These are phyloP conservation scores for Acanthurus lineatus DNA, from an alignment of 2,797 vertebrate species.

Conservation along the genomic window DNA sequence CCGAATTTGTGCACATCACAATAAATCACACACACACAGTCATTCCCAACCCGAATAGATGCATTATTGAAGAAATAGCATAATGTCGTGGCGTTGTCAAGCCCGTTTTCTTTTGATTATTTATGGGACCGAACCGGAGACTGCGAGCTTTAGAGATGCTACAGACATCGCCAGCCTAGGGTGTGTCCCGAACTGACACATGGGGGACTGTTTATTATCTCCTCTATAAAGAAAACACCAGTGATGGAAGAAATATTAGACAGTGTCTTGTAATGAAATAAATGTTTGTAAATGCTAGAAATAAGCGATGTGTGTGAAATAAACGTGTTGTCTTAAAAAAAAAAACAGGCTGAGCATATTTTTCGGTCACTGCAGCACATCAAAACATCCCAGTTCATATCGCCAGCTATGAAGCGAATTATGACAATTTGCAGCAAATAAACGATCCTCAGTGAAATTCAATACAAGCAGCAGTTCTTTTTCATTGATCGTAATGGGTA, in stretches of 20 bases:
- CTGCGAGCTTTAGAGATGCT: slow-evolving; percentile 81
- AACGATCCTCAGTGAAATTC: not conserved
- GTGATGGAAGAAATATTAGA: not conserved
- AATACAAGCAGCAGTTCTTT: not conserved
- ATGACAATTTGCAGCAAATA: slow-evolving; percentile 33
- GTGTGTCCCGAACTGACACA: slow-evolving; percentile 89
- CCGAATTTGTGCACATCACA: slow-evolving; percentile 65
- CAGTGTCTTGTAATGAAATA: not conserved
- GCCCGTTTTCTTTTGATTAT: slow-evolving; percentile 61
- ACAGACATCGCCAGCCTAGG: slow-evolving; percentile 86
- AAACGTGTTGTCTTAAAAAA: slow-evolving; percentile 23
- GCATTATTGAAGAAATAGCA: slow-evolving; percentile 58
- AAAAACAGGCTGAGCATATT: slow-evolving; percentile 52
- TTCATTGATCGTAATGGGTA: not conserved
- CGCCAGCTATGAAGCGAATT: slow-evolving; percentile 35
- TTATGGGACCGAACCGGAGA: slow-evolving; percentile 60
- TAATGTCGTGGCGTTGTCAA: slow-evolving; percentile 49
- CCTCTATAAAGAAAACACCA: slow-evolving; percentile 25
- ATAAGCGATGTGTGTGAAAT: slow-evolving; percentile 22
- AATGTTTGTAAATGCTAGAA: slow-evolving; percentile 1
- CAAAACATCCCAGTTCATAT: slow-evolving; percentile 71
- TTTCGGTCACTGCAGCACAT: slow-evolving; percentile 82
- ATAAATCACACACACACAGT: slow-evolving; percentile 26
- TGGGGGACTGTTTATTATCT: slow-evolving; percentile 80
- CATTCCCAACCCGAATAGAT: slow-evolving; percentile 52